Percentiles rank a stretch among this genome's conserved stretches.
Evolutionary conservation across 2,797 vertebrate species (phyloP).

Genomic region (Prionace glauca): DNA sequence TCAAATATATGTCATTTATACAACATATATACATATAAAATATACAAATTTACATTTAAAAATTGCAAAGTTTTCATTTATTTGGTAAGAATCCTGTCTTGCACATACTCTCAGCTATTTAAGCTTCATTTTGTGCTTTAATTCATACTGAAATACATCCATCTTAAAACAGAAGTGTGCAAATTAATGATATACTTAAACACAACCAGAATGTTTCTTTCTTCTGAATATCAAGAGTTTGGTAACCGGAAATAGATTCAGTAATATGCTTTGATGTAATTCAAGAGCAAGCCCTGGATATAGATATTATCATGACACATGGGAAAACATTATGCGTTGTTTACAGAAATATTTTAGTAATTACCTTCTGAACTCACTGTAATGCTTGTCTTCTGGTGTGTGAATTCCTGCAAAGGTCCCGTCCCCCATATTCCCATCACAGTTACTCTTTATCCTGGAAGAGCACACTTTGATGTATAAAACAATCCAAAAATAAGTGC

Average conservation of each 20-base stretch:
- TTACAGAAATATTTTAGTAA: neutral
- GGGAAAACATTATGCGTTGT: neutral
- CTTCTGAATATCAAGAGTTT: neutral
- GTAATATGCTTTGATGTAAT: neutral
- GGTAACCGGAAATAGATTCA: neutral
- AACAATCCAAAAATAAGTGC: neutral
- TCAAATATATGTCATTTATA: neutral
- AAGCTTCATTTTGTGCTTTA: neutral
- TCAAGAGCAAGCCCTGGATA: neutral
- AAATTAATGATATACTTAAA: neutral
- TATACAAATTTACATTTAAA: neutral
- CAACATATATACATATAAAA: neutral
- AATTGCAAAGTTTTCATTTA: neutral
- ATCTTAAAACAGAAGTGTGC: neutral
- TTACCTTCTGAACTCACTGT: slow-evolving; percentile 10
- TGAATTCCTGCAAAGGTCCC: neutral
- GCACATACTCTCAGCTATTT: neutral
- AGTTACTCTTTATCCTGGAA: slow-evolving; percentile 19
- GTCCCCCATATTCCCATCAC: neutral
- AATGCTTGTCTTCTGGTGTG: neutral
- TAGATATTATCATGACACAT: neutral
- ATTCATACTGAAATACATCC: neutral
- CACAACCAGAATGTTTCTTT: neutral
- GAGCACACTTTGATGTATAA: neutral
- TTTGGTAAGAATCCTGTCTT: neutral